Evolutionary conservation across 1,140 invertebrate species (phyloP), one percentile per base, ranked within the genome.

Genomic region (Caenorhabditis remanei): DNA sequence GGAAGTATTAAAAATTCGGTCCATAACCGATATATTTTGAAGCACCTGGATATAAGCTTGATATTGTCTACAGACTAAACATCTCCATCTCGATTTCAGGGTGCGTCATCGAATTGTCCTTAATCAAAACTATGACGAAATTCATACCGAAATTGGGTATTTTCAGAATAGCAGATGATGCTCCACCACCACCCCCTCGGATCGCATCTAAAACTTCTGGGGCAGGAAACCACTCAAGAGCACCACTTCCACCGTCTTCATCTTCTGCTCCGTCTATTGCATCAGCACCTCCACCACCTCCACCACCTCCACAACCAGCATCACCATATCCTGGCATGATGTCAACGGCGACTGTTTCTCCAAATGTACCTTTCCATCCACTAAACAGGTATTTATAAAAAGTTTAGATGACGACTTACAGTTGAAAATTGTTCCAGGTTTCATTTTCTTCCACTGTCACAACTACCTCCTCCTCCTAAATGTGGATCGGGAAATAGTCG

Each of bases 141-240:
- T 53, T 11, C 11, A 11, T 53, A 8, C 11, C 16, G 13, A 67
- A 40, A 67, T 21, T 67, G 1, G 0, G 19, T 21, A 3, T 9
- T 53, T 79, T 21, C 21, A 79, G 71, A 16, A 24, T 46, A 19
- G 8, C 24, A 21, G 71, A 79, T 14, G 71, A 79, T 50, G 71
- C 71, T 48, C 71, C 71, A 13, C 71, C 71, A 50, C 71, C 71
- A 24, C 71, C 71, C 11, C 71, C 71, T 14, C 71, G 71, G 24
- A 50, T 50, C 19, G 71, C 71, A 11, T 79, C 71, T 53, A 79
- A 79, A 79, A n/a, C 71, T 24, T 24, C 43, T 11, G 46, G 4
- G 14, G 46, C 71, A 19, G 21, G 21, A 24, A 19, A 9, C 4
- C 46, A 41, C 16, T 71, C 67, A n/a, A 46, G 71, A 5, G 46